Conservation (phyloP, 2,113 vertebrate species). For the Dromaius novaehollandiae region DNA sequence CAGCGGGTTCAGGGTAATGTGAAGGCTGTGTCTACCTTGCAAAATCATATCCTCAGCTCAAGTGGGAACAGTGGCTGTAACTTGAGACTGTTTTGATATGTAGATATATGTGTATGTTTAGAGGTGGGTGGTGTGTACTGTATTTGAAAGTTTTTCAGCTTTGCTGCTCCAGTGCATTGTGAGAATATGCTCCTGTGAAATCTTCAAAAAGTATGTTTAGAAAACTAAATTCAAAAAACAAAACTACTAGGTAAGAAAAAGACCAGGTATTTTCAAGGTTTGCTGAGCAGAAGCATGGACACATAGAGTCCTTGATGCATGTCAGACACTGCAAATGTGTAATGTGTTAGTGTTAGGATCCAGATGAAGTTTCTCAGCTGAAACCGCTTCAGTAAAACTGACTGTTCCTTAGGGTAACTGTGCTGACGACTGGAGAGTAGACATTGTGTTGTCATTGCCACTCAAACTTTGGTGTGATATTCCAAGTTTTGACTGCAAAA, state of each 20-base stretch:
- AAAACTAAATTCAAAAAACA: background rate
- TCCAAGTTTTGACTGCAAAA: background rate
- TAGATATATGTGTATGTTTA: accelerated
- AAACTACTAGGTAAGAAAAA: background rate
- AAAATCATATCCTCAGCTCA: background rate
- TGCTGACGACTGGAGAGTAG: background rate
- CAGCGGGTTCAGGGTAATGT: background rate
- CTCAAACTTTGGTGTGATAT: background rate
- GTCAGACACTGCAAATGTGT: background rate
- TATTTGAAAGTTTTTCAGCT: background rate
- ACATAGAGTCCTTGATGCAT: background rate
- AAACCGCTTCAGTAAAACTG: background rate
- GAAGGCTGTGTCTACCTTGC: background rate
- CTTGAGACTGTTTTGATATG: background rate
- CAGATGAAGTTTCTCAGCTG: background rate
- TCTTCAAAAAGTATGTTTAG: background rate
- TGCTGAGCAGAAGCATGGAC: background rate
- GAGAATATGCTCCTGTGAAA: background rate
- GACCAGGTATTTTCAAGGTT: background rate
- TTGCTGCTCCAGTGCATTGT: background rate
- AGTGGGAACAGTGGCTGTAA: background rate
- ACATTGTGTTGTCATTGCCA: background rate
- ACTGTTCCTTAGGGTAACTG: background rate
- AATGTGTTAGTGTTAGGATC: background rate
- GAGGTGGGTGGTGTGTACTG: background rate